Conservation (phyloP, 2,797 vertebrate species). For the Saxicola maurus region DNA sequence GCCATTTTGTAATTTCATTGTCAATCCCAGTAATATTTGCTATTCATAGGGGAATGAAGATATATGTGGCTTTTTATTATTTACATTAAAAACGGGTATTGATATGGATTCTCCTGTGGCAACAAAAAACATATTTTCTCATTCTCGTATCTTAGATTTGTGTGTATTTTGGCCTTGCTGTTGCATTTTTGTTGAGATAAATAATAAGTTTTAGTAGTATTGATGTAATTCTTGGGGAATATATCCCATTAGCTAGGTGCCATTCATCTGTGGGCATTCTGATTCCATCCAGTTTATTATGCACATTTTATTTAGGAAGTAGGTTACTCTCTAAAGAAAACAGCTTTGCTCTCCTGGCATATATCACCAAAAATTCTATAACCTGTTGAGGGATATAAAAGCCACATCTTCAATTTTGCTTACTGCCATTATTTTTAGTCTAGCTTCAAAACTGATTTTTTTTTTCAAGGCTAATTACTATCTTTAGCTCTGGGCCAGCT, state of each 20-base stretch:
- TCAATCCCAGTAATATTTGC: conserved; percentile 1
- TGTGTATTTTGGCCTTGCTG: background rate
- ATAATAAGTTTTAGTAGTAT: background rate
- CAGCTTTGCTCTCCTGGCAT: background rate
- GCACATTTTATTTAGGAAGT: background rate
- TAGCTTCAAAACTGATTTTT: background rate
- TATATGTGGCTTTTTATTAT: background rate
- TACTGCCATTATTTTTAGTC: background rate
- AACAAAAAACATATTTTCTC: background rate
- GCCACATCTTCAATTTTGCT: background rate
- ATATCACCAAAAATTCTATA: background rate
- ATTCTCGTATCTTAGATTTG: conserved; percentile 13
- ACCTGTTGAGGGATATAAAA: background rate
- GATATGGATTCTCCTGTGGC: background rate
- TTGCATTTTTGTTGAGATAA: conserved; percentile 5
- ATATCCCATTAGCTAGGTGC: background rate
- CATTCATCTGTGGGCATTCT: background rate
- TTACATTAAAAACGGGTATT: conserved; percentile 2
- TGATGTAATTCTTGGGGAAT: background rate
- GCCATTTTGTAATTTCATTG: background rate
- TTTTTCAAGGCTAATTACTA: background rate
- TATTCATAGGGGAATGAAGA: background rate
- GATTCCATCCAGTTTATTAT: background rate
- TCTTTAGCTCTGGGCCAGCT: background rate
- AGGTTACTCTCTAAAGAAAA: background rate